These are phyloP conservation scores for Molossus alvarezi DNA, from an alignment of 2,797 vertebrate genomes.

Conservation along the genomic window DNA sequence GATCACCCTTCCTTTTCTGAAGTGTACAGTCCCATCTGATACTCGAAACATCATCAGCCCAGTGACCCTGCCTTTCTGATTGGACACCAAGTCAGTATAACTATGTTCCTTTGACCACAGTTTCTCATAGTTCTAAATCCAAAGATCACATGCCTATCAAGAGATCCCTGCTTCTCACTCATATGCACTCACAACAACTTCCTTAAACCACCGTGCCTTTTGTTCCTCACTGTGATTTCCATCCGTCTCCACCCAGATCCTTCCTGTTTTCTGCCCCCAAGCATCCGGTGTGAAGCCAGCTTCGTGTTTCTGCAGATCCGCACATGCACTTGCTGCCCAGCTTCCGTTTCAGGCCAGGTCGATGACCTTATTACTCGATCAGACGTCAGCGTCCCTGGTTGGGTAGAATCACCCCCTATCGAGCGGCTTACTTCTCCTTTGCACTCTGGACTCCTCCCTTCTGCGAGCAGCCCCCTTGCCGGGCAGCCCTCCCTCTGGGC, in stretches of 20 bases:
- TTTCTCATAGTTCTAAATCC: background rate
- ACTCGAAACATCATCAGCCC: background rate
- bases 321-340: background rate
- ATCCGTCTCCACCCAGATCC: background rate
- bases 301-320: background rate
- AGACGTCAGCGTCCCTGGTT: background rate
- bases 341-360: background rate
- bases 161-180: background rate
- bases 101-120: background rate
- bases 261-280: background rate
- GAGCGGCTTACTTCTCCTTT: background rate
- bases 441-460: background rate
- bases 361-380: background rate
- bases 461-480: background rate
- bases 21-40: background rate
- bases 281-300: background rate
- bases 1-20: background rate
- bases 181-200: background rate
- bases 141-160: background rate
- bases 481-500: background rate
- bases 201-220: rapidly evolving
- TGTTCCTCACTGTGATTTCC: background rate
- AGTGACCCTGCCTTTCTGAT: background rate
- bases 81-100: background rate
- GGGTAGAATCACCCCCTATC: background rate